phyloP scores from a whole-genome alignment of 2,113 vertebrate genomes.

The Gasterosteus aculeatus region DNA sequence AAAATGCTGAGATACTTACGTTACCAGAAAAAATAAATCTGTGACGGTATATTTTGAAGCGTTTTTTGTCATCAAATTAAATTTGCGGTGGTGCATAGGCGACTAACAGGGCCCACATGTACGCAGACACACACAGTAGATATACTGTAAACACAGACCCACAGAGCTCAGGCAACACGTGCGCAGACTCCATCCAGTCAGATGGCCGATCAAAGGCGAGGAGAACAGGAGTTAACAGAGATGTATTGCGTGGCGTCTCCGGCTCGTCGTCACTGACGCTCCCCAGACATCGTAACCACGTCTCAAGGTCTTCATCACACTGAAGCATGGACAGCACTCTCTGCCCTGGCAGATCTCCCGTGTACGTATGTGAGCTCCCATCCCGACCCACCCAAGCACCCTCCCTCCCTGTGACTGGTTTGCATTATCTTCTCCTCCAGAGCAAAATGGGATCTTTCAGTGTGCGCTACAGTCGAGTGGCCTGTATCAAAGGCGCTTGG shows the following conservation, averaged over 20 bases:
- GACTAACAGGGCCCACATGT: constrained; percentile 10
- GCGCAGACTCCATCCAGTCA: constrained; percentile 21
- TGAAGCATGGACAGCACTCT: constrained; percentile 43
- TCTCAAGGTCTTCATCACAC: constrained; percentile 68
- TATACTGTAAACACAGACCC: constrained; percentile 22
- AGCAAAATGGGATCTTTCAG: constrained; percentile 67
- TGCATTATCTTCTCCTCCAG: constrained; percentile 69
- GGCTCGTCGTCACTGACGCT: constrained; percentile 66
- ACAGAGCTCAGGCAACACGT: background rate
- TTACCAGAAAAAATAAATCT: background rate
- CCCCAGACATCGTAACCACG: constrained; percentile 45
- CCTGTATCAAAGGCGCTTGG: constrained; percentile 64
- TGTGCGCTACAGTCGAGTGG: constrained; percentile 56
- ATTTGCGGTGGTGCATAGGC: constrained; percentile 28
- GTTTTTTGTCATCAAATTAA: constrained; percentile 14
- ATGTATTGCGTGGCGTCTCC: constrained; percentile 58
- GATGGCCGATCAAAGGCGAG: constrained; percentile 69
- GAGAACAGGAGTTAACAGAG: constrained; percentile 66
- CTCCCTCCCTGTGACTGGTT: constrained; percentile 47
- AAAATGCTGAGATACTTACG: background rate
- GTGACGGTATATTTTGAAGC: background rate
- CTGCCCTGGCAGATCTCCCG: constrained; percentile 42
- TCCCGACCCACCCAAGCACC: background rate
- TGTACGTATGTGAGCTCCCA: constrained; percentile 28
- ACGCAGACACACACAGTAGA: constrained; percentile 2